These are phyloP conservation scores for Sinohyriopsis cumingii DNA, from an alignment of 2,888 invertebrate species.

Conservation along the genomic window DNA sequence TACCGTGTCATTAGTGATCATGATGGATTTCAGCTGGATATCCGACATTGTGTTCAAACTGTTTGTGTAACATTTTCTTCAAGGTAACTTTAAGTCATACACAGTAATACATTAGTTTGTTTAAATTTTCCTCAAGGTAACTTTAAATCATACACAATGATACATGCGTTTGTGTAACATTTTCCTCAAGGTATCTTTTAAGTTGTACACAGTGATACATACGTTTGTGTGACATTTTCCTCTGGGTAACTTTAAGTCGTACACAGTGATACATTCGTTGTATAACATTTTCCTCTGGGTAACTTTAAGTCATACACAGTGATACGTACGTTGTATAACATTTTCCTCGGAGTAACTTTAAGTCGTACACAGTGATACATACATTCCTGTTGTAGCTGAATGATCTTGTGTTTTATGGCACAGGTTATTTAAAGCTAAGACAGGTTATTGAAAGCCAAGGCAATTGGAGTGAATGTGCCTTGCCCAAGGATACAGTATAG, in stretches of 20 bases:
- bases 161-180: slow-evolving; percentile 77
- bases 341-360: slow-evolving; percentile 79
- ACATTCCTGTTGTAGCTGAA: neutral
- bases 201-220: neutral
- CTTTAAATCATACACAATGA: neutral
- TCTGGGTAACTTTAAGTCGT: slow-evolving; percentile 75
- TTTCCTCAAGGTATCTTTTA: slow-evolving; percentile 79
- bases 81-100: slow-evolving; percentile 73
- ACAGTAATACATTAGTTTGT: slow-evolving; percentile 72
- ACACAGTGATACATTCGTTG: slow-evolving; percentile 71
- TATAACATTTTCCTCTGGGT: slow-evolving; percentile 83
- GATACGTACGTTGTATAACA: slow-evolving; percentile 76
- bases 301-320: neutral
- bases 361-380: neutral
- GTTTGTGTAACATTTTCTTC: slow-evolving; percentile 82
- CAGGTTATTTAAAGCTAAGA: no score
- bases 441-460: no score
- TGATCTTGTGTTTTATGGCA: no score
- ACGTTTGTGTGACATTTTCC: slow-evolving; percentile 80
- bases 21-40: slow-evolving; percentile 78
- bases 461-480: no score
- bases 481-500: no score
- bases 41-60: slow-evolving; percentile 75
- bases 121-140: slow-evolving; percentile 82
- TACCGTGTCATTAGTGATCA: slow-evolving; percentile 77